phyloP scores from a whole-genome alignment of 2,113 vertebrate genomes.

The Psittacula cyanocephala region DNA sequence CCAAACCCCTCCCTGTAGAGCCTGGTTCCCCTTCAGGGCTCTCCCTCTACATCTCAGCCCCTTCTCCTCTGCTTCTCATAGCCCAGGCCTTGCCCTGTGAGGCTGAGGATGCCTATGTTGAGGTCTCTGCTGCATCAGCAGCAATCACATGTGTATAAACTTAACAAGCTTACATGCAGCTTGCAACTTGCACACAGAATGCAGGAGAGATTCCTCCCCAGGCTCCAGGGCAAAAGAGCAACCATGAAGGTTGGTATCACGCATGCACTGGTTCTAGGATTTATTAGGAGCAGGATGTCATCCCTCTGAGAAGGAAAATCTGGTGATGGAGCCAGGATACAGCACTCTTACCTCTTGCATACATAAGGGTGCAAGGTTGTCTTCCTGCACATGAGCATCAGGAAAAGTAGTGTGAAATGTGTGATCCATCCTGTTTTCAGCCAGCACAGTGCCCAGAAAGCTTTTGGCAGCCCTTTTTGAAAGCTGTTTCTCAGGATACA shows the following conservation, averaged over 20 bases:
- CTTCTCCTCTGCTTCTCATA: neutral
- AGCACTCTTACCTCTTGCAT: neutral
- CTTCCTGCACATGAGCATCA: fast-evolving
- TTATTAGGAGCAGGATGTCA: neutral
- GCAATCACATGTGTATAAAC: fast-evolving
- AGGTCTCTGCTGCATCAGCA: neutral
- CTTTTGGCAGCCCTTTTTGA: neutral
- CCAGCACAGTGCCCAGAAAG: fast-evolving
- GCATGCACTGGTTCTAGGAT: neutral
- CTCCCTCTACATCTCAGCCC: neutral
- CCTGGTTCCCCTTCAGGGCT: neutral
- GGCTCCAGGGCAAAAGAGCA: neutral
- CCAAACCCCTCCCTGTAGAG: neutral
- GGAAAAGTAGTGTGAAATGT: neutral
- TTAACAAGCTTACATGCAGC: neutral
- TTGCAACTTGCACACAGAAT: neutral
- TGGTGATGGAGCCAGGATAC: neutral
- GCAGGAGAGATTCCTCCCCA: neutral
- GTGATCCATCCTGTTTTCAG: neutral
- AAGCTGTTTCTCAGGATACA: neutral
- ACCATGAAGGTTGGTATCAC: neutral
- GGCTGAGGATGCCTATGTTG: neutral
- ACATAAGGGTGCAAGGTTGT: too few relatives aligned
- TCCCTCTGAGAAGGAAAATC: neutral
- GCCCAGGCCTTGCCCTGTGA: neutral